phyloP scores from a whole-genome alignment of 1,140 invertebrate genomes.

The Holotrichia oblita region DNA sequence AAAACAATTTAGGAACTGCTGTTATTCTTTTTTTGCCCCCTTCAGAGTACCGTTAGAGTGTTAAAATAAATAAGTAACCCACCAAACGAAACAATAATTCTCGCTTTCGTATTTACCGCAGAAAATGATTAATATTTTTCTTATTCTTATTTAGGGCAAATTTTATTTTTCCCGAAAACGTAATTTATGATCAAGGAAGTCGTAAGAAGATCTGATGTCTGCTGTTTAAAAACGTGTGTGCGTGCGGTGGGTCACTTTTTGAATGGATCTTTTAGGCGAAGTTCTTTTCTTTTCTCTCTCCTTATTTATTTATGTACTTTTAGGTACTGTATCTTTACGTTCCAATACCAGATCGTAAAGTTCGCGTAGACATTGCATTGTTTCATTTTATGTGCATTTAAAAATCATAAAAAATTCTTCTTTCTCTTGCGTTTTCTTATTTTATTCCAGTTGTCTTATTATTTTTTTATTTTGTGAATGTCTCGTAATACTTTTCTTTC shows the following conservation, averaged over 20 bases:
- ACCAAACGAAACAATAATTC: background rate
- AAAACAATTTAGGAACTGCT: background rate
- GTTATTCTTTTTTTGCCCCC: background rate
- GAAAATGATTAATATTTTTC: constrained; percentile 31
- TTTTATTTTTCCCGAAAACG: constrained; percentile 28
- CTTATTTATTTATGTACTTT: no score
- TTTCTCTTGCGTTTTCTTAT: background rate
- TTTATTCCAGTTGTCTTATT: background rate
- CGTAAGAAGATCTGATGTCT: background rate
- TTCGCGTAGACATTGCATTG: background rate
- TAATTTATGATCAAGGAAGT: constrained; percentile 25
- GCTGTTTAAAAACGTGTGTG: background rate
- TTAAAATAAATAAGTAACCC: constrained; percentile 6
- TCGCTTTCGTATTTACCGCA: background rate
- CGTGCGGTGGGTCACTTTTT: constrained; percentile 11
- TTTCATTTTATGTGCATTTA: constrained; percentile 25
- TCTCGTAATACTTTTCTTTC: no score
- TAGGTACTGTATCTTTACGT: background rate
- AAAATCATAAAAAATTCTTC: constrained; percentile 20
- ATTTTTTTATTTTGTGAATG: no score
- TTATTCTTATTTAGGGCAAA: constrained; percentile 20
- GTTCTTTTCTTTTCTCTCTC: background rate
- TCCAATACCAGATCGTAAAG: background rate
- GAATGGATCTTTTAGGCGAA: background rate
- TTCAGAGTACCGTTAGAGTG: background rate